Conservation (phyloP, 2,888 invertebrate genomes). For the Andrena camellia region DNA sequence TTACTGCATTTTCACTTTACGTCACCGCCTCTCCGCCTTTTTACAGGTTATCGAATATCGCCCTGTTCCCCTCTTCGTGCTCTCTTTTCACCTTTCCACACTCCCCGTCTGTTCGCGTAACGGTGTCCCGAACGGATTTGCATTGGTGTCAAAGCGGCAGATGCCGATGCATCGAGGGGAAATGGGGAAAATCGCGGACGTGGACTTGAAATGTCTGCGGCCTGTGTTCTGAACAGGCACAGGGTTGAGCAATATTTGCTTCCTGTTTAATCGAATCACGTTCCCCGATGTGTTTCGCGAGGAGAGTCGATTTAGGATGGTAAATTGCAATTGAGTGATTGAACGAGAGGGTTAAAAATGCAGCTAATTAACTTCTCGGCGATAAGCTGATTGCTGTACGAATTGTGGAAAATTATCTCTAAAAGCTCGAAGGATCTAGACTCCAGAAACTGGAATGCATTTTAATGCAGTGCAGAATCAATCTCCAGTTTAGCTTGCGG, state of each 20-base stretch:
- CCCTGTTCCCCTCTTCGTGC: constrained; percentile 39
- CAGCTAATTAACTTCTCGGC: constrained; percentile 20
- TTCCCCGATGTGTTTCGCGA: constrained; percentile 15
- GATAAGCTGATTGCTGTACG: not conserved
- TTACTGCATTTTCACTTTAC: constrained; percentile 85
- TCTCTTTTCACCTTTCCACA: constrained; percentile 5
- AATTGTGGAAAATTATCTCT: not conserved
- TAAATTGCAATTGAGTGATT: constrained; percentile 12
- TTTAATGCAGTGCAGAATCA: constrained; percentile 54
- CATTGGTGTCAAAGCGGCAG: constrained; percentile 34
- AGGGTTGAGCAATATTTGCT: constrained; percentile 9
- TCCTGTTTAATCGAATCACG: constrained; percentile 27
- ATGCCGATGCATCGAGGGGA: constrained; percentile 59
- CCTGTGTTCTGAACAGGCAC: constrained; percentile 15
- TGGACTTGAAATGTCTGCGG: constrained; percentile 22
- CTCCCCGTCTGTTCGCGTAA: constrained; percentile 20
- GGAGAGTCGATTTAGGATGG: not conserved
- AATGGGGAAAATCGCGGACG: constrained; percentile 26
- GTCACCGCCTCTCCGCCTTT: constrained; percentile 81
- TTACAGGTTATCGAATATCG: constrained; percentile 81
- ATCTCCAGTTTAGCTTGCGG: constrained; percentile 51
- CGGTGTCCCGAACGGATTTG: constrained; percentile 55
- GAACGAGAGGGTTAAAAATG: constrained; percentile 16
- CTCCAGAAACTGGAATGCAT: constrained; percentile 44
- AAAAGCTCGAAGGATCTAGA: not conserved